Evolutionary conservation across 2,113 vertebrate species (phyloP), one percentile per base, ranked within the genome.

Genomic region (Elachura formosa): DNA sequence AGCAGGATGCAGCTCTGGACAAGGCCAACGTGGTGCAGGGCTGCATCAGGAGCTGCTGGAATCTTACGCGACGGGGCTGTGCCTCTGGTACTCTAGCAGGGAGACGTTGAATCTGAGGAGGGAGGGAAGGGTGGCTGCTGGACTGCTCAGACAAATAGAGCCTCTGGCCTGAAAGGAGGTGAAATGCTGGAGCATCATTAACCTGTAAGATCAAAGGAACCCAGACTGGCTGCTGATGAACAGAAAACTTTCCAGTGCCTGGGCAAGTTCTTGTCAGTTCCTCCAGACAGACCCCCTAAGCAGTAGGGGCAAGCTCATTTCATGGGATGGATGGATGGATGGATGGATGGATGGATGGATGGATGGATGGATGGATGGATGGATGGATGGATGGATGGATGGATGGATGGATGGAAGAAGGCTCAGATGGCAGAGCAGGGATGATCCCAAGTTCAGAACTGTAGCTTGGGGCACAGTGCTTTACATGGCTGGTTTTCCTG

Each of bases 251-350:
- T 13, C 17, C 62, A 25, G 61, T 75, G 43, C 40, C 41, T 64
- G 31, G 31, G 13, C 34, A 12, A 36, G 59, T 41, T 62, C 34
- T 38, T 33, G 6, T 48, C 31, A 25, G 63, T n/a, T 80, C 23
- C 12, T 80, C n/a, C n/a, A 34, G 6, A 52, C 56, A 68, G 33
- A 41, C 13, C 38, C 46, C 31, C 28, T 45, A 5, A 56, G 49
- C 59, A 33, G 22, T 36, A 72, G 40, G 54, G 36, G 55, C 48
- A 43, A 14, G 41, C 21, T 54, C 6, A 1, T 48, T 61, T 61
- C 18, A 25, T 0, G 0, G 16, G 9, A 13, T 8, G 6, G 54
- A 29, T 9, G 17, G 71, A 13, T 62, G 74, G 64, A 23, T 10
- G 54, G 58, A 49, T 13, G 33, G 62, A 31, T 10, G 58, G 52